These are phyloP conservation scores for Andrena bicolor DNA, from an alignment of 2,888 invertebrate species.

Conservation along the genomic window DNA sequence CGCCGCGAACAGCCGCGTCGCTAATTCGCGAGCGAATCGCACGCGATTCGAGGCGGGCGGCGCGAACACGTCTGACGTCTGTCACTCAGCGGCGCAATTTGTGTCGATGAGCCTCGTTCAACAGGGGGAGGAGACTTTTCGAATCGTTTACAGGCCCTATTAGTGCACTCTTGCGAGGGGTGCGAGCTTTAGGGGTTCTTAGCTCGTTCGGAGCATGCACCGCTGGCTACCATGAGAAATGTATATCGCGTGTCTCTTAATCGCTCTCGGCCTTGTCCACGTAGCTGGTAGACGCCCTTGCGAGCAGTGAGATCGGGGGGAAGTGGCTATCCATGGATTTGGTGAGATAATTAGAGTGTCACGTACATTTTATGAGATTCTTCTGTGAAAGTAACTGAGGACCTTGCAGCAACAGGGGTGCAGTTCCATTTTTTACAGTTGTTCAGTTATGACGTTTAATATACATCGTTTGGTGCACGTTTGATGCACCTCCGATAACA, in stretches of 20 bases:
- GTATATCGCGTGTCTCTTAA: neutral
- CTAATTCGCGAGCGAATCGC: conserved; percentile 26
- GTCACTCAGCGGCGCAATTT: conserved; percentile 56
- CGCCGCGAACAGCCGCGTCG: conserved; percentile 15
- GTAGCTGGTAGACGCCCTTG: neutral
- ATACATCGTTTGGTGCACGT: too few species aligned
- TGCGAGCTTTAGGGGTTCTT: conserved; percentile 34
- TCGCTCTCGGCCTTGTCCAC: neutral
- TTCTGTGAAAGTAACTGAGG: too few species aligned
- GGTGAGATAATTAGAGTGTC: too few species aligned
- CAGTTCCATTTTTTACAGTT: too few species aligned
- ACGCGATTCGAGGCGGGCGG: conserved; percentile 35
- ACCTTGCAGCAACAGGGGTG: too few species aligned
- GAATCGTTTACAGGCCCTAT: conserved; percentile 41
- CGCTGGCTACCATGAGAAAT: neutral
- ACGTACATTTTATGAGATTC: too few species aligned
- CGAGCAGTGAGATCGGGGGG: too few species aligned
- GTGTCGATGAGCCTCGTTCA: conserved; percentile 30
- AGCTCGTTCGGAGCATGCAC: conserved; percentile 13
- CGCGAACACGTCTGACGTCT: conserved; percentile 35
- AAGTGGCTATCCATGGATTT: too few species aligned
- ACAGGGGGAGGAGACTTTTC: conserved; percentile 10
- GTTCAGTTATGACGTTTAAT: too few species aligned
- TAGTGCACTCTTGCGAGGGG: conserved; percentile 31
- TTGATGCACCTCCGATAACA: too few species aligned